phyloP scores from a whole-genome alignment of 2,113 vertebrate species.

The Bubo blakistoni region DNA sequence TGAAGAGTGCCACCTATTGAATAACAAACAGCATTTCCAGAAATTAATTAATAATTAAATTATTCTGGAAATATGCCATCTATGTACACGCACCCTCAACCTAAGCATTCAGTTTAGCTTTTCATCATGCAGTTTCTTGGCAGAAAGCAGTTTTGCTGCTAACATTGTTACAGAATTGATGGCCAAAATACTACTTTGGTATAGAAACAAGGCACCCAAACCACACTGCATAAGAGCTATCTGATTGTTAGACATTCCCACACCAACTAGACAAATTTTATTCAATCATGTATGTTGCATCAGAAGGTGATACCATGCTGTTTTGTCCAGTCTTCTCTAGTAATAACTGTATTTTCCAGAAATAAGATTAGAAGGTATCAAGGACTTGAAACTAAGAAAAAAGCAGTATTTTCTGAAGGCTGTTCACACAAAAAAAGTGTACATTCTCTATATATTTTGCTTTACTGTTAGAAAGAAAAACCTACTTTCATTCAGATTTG shows the following conservation, averaged over 20 bases:
- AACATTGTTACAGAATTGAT: background rate
- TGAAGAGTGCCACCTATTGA: conserved; percentile 55
- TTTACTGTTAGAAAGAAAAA: background rate
- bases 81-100: background rate
- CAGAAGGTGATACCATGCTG: background rate
- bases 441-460: background rate
- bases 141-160: background rate
- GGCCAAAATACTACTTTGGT: background rate
- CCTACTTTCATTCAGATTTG: background rate
- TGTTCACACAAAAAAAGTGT: background rate
- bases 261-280: background rate
- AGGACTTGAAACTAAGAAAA: background rate
- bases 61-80: background rate
- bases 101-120: background rate
- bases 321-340: background rate
- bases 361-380: background rate
- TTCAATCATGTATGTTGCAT: background rate
- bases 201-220: background rate
- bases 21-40: background rate
- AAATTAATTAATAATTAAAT: background rate
- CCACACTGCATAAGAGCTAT: background rate
- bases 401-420: background rate
- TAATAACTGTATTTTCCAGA: background rate
- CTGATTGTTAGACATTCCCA: background rate
- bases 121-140: background rate